Evolutionary conservation across 2,113 vertebrate genomes (phyloP).

Genomic region (Emydocephalus ijimae): DNA sequence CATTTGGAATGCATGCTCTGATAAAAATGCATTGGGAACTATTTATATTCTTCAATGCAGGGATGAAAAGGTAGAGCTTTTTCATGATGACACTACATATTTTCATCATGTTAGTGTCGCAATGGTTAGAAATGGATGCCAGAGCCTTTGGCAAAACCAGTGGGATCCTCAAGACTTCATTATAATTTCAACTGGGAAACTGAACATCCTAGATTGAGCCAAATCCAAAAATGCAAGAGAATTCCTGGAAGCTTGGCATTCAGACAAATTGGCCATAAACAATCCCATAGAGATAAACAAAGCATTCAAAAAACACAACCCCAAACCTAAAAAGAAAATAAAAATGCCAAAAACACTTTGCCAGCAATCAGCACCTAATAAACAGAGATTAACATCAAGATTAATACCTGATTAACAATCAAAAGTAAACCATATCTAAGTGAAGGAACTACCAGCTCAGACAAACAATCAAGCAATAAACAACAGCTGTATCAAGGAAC

Average conservation of each 20-base stretch:
- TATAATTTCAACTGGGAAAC: not conserved
- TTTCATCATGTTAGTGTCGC: not conserved
- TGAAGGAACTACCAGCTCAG: not conserved
- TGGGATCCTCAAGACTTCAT: not conserved
- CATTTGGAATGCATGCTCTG: not conserved
- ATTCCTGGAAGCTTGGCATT: not conserved
- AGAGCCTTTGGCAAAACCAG: not conserved
- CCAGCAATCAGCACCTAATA: not conserved
- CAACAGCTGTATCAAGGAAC: not conserved
- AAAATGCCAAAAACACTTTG: not conserved
- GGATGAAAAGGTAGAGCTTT: not conserved
- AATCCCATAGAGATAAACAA: not conserved
- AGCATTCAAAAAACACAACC: not conserved
- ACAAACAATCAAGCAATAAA: not conserved
- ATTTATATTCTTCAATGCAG: not conserved
- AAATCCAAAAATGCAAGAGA: not conserved
- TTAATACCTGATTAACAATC: not conserved
- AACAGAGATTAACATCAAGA: not conserved
- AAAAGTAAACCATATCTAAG: not conserved
- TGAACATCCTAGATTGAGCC: not conserved
- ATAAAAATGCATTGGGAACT: not conserved
- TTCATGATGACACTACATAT: not conserved
- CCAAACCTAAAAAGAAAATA: not conserved
- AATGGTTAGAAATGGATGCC: not conserved
- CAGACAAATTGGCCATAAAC: not conserved